Evolutionary conservation across 2,797 vertebrate species (phyloP), one percentile per base, ranked within the genome.

Genomic region (Hydrocynus forskahlii): DNA sequence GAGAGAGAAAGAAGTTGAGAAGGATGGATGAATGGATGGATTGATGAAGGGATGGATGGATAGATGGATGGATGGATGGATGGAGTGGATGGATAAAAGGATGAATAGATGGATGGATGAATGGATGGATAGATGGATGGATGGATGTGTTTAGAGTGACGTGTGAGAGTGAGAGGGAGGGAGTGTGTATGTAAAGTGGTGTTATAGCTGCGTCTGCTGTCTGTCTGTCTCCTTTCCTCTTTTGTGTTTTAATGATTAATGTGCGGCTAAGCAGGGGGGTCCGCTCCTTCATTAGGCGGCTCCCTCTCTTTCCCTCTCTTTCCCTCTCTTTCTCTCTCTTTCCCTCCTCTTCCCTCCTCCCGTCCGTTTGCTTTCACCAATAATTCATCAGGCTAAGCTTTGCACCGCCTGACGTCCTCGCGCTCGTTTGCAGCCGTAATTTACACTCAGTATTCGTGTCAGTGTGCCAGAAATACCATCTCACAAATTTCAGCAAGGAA

Each of bases 161-260:
- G 29, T 21, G 54, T 50, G 73, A 21, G 16, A 64, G 76, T 38
- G 73, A 55, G 67, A 67, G 73, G 79, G 71, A 81, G 71, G 71
- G 54, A 52, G 83, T 38, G 50, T 84, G 62, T 1, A 23, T 81
- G 78, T 76, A 80, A 86, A 89, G 86, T 86, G 85, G 81, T 85
- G 88, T 87, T 90, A 89, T 87, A 89, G 83, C 84, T 88, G 86
- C 29, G 81, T 87, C 88, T 78, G 88, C 85, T 70, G 82, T 75
- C 59, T 85, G 87, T 89, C 89, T 88, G 83, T 85, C 76, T 89
- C 70, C 45, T 69, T 38, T 60, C 83, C 87, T 83, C 88, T 91
- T 84, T 89, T 85, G 79, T 87, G 86, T 88, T 83, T 89, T 86
- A 91, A 93, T 94, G 93, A 94, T 94, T 92, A 88, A 94, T 94